A percentile compares a stretch with the other conserved stretches of the same genome.
These are phyloP conservation scores for Sylvilagus floridanus DNA, from an alignment of 2,797 vertebrate genomes.

Conservation along the genomic window DNA sequence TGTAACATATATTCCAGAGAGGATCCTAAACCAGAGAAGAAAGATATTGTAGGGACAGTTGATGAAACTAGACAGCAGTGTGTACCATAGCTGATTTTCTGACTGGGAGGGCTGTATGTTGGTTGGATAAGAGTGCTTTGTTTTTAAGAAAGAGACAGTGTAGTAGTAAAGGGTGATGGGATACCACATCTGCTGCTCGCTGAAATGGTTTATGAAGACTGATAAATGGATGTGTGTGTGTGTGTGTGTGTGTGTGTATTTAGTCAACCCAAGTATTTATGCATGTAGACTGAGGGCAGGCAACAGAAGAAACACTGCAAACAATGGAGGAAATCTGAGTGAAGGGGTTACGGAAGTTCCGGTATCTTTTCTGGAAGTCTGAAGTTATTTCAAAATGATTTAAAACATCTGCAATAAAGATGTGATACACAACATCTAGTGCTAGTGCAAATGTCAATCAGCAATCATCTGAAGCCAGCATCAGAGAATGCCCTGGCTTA, in stretches of 20 bases:
- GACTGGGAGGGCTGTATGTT: not conserved
- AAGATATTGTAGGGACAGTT: not conserved
- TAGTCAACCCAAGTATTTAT: not conserved
- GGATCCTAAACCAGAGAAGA: constrained; percentile 30
- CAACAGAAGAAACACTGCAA: constrained; percentile 22
- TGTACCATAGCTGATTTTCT: constrained; percentile 16
- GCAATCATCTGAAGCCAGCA: not conserved
- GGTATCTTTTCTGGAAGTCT: constrained; percentile 24
- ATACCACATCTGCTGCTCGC: not conserved
- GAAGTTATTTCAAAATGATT: constrained; percentile 56
- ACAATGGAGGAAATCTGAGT: constrained; percentile 2
- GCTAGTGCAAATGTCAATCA: constrained; percentile 23
- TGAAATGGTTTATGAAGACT: constrained; percentile 35
- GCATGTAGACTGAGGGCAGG: not conserved
- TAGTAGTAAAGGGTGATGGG: not conserved
- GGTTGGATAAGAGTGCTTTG: not conserved
- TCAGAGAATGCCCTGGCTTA: constrained; percentile 24
- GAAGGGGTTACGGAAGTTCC: not conserved
- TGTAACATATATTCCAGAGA: not conserved
- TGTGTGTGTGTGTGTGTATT: not conserved
- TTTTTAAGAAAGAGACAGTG: constrained; percentile 48
- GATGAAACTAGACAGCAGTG: not conserved
- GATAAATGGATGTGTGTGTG: not conserved
- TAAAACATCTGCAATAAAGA: constrained; percentile 45
- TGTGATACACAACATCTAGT: constrained; percentile 16